Percentiles rank a stretch among this genome's conserved stretches.
These are phyloP conservation scores for Cerceris ruficornis DNA, from an alignment of 2,888 invertebrate species.

Conservation along the genomic window DNA sequence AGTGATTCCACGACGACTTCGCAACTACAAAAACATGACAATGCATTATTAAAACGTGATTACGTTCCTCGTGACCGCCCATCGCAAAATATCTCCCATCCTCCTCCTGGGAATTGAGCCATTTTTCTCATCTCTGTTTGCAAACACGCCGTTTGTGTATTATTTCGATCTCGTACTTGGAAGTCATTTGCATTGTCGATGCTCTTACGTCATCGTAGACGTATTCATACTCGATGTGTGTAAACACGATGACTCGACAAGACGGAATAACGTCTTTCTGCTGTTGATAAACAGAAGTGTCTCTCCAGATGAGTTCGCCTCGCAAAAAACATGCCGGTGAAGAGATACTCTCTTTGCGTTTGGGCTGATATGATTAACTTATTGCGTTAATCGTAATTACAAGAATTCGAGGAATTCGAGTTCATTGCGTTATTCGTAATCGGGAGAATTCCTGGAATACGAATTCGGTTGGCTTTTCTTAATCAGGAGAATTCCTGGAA, in stretches of 20 bases:
- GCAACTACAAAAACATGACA: background rate
- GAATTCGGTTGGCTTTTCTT: too few species aligned
- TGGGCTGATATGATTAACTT: background rate
- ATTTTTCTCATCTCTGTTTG: constrained; percentile 70
- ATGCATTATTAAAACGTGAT: constrained; percentile 59
- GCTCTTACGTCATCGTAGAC: background rate
- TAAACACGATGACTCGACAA: background rate
- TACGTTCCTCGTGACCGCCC: constrained; percentile 3
- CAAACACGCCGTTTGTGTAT: constrained; percentile 29
- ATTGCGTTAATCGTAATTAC: background rate
- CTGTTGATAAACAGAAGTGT: too few species aligned
- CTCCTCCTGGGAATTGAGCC: constrained; percentile 59
- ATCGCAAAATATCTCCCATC: constrained; percentile 49
- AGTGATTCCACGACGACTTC: too few species aligned
- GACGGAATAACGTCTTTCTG: background rate
- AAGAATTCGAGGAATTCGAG: background rate
- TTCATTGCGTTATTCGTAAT: too few species aligned
- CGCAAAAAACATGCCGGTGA: too few species aligned
- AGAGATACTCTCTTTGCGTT: background rate
- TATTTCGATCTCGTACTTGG: constrained; percentile 30
- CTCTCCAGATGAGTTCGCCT: background rate
- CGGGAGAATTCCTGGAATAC: too few species aligned
- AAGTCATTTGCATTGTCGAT: constrained; percentile 65
- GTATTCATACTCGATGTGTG: background rate
- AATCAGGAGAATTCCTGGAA: too few species aligned